Evolutionary conservation across 2,113 vertebrate genomes (phyloP).

Genomic region (Bolborhynchus lineola): DNA sequence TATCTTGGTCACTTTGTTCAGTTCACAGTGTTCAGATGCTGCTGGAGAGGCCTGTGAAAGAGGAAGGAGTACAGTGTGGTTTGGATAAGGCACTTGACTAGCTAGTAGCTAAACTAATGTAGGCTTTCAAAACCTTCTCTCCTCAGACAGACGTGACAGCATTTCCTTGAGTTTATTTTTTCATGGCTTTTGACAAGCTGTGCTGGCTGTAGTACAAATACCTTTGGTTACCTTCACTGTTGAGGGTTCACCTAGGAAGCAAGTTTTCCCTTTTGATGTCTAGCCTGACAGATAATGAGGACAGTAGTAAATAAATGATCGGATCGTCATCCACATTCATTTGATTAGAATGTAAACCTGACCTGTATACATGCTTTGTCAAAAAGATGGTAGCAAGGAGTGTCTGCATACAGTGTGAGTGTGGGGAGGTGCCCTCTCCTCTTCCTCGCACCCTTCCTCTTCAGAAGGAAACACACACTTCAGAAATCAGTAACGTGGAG

Average conservation of each 20-base stretch:
- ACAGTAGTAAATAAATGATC: constrained; percentile 41
- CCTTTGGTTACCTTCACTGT: neutral
- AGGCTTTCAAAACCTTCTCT: neutral
- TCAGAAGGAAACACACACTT: neutral
- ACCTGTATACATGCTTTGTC: neutral
- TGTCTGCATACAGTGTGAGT: neutral
- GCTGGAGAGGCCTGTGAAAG: neutral
- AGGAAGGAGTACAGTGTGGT: neutral
- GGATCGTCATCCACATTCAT: neutral
- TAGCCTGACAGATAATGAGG: neutral
- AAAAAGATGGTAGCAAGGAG: neutral
- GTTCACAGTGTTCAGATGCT: neutral
- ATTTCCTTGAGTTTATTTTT: neutral
- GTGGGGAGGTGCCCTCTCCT: neutral
- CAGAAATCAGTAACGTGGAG: neutral
- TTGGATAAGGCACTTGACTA: neutral
- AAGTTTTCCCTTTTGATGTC: neutral
- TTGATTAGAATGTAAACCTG: neutral
- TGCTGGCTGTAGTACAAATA: neutral
- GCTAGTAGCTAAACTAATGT: neutral
- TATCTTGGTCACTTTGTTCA: neutral
- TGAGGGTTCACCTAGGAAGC: neutral
- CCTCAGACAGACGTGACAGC: neutral
- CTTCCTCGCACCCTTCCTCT: neutral
- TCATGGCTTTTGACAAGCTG: neutral